Conservation (phyloP, 2,113 vertebrate species). For the Marcusenius ussheri region DNA sequence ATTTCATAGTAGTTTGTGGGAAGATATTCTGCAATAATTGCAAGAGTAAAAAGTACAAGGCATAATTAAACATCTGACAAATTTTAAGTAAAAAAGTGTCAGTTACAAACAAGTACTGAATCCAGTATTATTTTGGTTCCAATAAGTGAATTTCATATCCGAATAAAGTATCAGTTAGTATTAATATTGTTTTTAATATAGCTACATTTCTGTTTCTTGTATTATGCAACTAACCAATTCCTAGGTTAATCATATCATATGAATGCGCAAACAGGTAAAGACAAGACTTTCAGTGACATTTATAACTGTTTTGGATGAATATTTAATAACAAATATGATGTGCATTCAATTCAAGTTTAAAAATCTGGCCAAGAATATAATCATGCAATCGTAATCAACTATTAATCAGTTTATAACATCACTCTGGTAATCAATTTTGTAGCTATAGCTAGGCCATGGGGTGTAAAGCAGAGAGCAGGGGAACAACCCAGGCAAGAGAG, state of each 20-base stretch:
- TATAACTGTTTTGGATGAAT: background rate
- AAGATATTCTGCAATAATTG: background rate
- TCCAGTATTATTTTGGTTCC: background rate
- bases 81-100: too few species aligned
- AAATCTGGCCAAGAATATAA: background rate
- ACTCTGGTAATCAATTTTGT: background rate
- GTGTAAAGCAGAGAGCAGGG: background rate
- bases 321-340: background rate
- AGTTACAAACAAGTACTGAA: background rate
- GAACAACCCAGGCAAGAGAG: slow-evolving; percentile 45
- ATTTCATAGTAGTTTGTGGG: background rate
- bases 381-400: background rate
- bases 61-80: background rate
- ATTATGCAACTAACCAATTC: background rate
- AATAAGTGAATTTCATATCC: background rate
- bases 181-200: background rate
- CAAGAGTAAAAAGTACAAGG: background rate
- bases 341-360: background rate
- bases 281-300: background rate
- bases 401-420: background rate
- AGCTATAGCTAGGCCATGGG: background rate
- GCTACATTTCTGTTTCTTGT: background rate
- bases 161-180: background rate
- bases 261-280: background rate
- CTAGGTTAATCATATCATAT: background rate